A percentile compares a stretch with the other conserved stretches of the same genome.
These are phyloP conservation scores for Dryobotodes eremita DNA, from an alignment of 2,888 invertebrate species.

Conservation along the genomic window DNA sequence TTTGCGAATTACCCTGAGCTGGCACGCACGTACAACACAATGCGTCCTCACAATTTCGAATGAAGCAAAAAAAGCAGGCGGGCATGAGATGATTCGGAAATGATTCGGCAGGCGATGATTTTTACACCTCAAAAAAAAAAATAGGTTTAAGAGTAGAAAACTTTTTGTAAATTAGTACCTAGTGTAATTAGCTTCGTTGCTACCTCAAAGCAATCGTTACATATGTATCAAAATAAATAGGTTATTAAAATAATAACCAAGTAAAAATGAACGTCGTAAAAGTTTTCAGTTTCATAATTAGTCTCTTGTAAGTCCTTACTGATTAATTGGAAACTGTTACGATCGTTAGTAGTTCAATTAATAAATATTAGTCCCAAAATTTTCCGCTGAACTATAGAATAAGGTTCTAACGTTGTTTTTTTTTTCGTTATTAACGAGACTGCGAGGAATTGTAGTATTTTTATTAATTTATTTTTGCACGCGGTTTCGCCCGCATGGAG, in stretches of 20 bases:
- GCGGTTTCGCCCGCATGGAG: neutral
- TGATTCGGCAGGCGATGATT: neutral
- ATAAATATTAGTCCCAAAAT: neutral
- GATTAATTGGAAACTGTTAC: conserved; percentile 10
- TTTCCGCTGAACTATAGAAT: neutral
- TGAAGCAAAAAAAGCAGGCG: neutral
- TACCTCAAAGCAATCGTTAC: neutral
- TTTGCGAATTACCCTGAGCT: too few relatives aligned
- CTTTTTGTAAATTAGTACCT: neutral
- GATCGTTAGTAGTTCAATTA: conserved; percentile 31
- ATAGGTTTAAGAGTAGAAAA: neutral
- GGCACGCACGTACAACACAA: too few relatives aligned
- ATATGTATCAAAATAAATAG: neutral
- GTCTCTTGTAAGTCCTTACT: neutral
- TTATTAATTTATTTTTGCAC: neutral
- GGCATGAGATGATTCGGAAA: too few relatives aligned
- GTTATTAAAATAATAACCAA: conserved; percentile 12
- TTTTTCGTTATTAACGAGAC: neutral
- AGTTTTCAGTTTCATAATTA: conserved; percentile 12
- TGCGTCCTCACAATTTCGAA: neutral
- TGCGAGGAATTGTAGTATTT: neutral
- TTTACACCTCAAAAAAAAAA: too few relatives aligned
- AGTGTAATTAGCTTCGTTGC: neutral
- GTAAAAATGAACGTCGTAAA: neutral
- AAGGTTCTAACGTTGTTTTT: neutral